Evolutionary conservation across 2,797 vertebrate species (phyloP).

Genomic region (Falco novaeseelandiae): DNA sequence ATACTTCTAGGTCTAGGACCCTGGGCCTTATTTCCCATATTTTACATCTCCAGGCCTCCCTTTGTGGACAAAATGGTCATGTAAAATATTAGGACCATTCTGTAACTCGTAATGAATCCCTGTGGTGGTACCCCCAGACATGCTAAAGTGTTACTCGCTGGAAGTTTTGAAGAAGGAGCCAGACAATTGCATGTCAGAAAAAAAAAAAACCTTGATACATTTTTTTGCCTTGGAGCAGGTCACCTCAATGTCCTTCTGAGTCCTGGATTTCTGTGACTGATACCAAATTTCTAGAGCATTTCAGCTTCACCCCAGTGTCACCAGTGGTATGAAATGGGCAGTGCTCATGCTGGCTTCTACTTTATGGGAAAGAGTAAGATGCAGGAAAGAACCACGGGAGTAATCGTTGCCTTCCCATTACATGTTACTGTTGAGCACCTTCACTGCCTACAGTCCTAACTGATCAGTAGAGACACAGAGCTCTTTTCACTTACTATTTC

Average conservation of each 20-base stretch:
- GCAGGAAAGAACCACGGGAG: fast-evolving
- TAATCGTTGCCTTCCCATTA: background rate
- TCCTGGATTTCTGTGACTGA: background rate
- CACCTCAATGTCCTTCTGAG: background rate
- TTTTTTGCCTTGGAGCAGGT: background rate
- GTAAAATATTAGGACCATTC: background rate
- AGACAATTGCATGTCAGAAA: background rate
- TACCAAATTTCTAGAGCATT: background rate
- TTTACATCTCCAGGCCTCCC: background rate
- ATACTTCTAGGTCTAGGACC: background rate
- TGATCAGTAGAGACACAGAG: background rate
- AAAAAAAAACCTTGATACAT: background rate
- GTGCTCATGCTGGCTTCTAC: background rate
- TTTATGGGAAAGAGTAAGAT: background rate
- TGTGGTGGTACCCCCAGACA: background rate
- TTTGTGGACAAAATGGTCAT: background rate
- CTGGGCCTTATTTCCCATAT: background rate
- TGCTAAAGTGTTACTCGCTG: background rate
- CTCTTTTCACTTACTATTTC: background rate
- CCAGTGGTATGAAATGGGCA: background rate
- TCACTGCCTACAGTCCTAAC: background rate
- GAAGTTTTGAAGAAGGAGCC: background rate
- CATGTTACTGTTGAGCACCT: background rate
- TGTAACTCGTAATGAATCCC: background rate
- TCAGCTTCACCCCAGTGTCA: background rate